Evolutionary conservation across 1,140 invertebrate species (phyloP).

Genomic region (Calosoma granatense): DNA sequence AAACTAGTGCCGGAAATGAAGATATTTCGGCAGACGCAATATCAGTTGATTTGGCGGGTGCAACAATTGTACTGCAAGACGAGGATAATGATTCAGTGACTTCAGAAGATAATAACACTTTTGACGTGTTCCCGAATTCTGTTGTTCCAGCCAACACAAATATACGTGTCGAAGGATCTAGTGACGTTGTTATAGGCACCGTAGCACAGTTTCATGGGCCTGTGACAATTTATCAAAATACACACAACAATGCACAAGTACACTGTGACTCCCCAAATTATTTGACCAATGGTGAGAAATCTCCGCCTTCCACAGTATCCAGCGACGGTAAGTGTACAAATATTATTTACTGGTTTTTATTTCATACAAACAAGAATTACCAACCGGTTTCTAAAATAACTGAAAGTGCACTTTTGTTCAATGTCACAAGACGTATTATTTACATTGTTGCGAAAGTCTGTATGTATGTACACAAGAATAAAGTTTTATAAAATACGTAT

Average conservation of each 20-base stretch:
- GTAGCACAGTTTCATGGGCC: constrained; percentile 37
- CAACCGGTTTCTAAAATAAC: no score
- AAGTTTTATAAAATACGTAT: no score
- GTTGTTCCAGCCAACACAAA: neutral
- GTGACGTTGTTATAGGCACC: constrained; percentile 35
- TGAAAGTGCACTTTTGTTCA: no score
- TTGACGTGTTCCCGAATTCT: neutral
- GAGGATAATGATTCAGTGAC: neutral
- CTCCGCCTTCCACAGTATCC: neutral
- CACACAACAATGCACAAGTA: constrained; percentile 12
- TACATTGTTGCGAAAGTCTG: no score
- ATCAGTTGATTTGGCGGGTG: neutral
- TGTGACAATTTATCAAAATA: constrained; percentile 34
- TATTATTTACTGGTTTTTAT: neutral
- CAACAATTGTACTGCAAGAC: neutral
- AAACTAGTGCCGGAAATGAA: neutral
- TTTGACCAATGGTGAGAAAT: constrained; percentile 6
- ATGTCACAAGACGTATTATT: no score
- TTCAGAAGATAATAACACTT: neutral
- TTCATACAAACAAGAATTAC: no score
- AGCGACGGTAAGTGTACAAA: neutral
- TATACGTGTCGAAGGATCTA: constrained; percentile 23
- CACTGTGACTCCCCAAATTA: neutral
- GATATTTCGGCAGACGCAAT: neutral
- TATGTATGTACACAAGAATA: no score